A percentile compares a stretch with the other conserved stretches of the same genome.
These are phyloP conservation scores for Bombus polaris DNA, from an alignment of 1,140 invertebrate species.

Conservation along the genomic window DNA sequence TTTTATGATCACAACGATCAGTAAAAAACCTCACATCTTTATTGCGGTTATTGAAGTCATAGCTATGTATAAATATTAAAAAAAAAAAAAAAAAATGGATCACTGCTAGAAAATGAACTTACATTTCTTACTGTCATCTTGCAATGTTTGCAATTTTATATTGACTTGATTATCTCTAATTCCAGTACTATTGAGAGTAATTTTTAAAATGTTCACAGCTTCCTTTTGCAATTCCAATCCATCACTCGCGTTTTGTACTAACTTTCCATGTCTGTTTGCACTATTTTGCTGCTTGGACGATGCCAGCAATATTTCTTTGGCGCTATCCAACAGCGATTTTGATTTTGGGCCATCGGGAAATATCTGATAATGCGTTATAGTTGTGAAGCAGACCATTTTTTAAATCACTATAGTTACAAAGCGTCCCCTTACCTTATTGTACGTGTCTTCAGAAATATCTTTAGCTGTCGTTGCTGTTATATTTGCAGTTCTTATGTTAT, in stretches of 20 bases:
- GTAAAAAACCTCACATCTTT: background rate
- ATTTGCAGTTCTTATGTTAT: constrained; percentile 85
- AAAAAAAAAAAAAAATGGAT: background rate
- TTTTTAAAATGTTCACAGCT: constrained; percentile 81
- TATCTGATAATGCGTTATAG: constrained; percentile 51
- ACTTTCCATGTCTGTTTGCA: constrained; percentile 76
- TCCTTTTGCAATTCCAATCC: constrained; percentile 80
- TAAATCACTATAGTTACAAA: background rate
- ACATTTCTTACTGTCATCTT: constrained; percentile 73
- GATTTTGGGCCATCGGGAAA: constrained; percentile 74
- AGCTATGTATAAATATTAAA: background rate
- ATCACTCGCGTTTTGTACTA: constrained; percentile 63
- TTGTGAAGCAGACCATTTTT: background rate
- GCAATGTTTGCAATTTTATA: constrained; percentile 79
- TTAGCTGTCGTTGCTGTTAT: constrained; percentile 87
- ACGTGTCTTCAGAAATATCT: constrained; percentile 84
- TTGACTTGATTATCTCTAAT: constrained; percentile 84
- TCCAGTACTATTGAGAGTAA: constrained; percentile 82
- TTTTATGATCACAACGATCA: background rate
- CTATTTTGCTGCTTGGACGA: constrained; percentile 79
- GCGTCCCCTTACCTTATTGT: constrained; percentile 79
- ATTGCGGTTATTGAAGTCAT: too few relatives aligned
- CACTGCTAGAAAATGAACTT: constrained; percentile 28
- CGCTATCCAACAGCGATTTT: constrained; percentile 76
- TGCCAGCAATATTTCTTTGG: constrained; percentile 80